These are phyloP conservation scores for Drosophila sproati DNA, from an alignment of 1,140 invertebrate genomes.

Conservation along the genomic window DNA sequence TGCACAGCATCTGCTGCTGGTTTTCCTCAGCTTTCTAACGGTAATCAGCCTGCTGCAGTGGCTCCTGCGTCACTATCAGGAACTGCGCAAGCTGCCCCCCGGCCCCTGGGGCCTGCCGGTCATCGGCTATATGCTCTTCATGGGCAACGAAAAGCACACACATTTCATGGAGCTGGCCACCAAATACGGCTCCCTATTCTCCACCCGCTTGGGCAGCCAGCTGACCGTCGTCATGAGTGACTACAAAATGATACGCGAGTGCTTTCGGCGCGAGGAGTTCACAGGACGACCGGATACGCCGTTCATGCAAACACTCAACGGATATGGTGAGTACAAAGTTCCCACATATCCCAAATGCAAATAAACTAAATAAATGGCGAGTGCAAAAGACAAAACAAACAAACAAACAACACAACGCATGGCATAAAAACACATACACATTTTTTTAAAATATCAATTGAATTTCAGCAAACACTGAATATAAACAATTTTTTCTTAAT, in stretches of 20 bases:
- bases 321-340: conserved; percentile 90
- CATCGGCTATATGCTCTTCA: conserved; percentile 92
- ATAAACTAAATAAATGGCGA: background rate
- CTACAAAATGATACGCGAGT: conserved; percentile 92
- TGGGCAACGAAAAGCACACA: conserved; percentile 91
- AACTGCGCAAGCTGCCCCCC: conserved; percentile 89
- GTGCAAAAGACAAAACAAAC: background rate
- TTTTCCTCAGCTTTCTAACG: conserved; percentile 86
- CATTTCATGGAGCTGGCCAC: conserved; percentile 90
- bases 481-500: background rate
- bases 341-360: background rate
- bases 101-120: conserved; percentile 94
- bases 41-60: conserved; percentile 85
- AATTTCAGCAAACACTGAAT: background rate
- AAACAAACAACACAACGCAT: background rate
- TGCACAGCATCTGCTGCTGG: conserved; percentile 84
- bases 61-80: conserved; percentile 85
- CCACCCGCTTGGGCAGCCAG: conserved; percentile 91
- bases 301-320: conserved; percentile 93
- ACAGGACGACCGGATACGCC: conserved; percentile 93
- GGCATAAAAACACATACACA: too few species aligned
- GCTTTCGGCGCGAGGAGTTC: conserved; percentile 93
- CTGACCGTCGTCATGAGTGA: conserved; percentile 94
- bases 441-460: too few species aligned
- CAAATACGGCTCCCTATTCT: conserved; percentile 92